These are phyloP conservation scores for Plodia interpunctella DNA, from an alignment of 1,140 invertebrate genomes.

Conservation along the genomic window DNA sequence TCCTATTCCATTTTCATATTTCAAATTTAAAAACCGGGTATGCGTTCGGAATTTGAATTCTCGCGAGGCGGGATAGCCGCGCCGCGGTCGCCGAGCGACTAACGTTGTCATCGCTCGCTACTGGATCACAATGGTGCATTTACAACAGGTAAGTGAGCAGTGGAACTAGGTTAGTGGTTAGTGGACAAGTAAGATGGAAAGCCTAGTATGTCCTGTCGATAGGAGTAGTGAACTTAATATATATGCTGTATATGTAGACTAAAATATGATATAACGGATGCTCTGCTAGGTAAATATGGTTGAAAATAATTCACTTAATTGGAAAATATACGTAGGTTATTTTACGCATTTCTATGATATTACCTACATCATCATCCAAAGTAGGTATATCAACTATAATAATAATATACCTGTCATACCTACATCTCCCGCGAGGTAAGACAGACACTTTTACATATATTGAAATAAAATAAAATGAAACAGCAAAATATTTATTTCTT, in stretches of 20 bases:
- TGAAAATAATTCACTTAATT: no score
- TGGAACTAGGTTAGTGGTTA: neutral
- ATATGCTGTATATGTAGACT: neutral
- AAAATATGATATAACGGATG: no score
- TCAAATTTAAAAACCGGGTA: neutral
- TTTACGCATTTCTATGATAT: no score
- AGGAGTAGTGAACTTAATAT: neutral
- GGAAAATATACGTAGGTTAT: no score
- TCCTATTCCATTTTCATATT: neutral
- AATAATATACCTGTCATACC: no score
- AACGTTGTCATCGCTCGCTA: slow-evolving; percentile 24
- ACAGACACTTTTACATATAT: no score
- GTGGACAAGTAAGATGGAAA: neutral
- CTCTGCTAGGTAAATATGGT: no score
- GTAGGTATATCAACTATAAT: no score
- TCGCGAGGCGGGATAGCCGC: slow-evolving; percentile 12
- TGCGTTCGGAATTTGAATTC: slow-evolving; percentile 2
- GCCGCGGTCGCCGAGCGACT: slow-evolving; percentile 33
- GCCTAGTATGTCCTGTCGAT: neutral
- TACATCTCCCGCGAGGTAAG: no score
- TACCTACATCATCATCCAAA: no score
- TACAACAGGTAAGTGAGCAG: neutral
- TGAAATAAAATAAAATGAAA: no score
- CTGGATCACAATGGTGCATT: slow-evolving; percentile 20
- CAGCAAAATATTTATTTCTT: no score